Percentiles rank a stretch among this genome's conserved stretches.
phyloP scores from a whole-genome alignment of 1,140 invertebrate genomes.

The Nymphalis io region DNA sequence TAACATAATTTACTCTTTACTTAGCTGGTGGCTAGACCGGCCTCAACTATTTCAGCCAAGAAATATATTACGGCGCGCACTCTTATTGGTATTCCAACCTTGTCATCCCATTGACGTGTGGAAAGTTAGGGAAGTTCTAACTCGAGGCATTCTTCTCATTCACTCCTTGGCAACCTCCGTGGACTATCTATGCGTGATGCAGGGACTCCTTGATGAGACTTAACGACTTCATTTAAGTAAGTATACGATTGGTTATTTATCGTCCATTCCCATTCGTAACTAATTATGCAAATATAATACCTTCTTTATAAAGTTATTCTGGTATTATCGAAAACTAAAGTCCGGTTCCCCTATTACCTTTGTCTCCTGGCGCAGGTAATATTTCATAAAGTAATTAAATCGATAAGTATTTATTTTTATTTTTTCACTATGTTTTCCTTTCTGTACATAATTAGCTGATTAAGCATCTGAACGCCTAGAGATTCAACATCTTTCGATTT shows the following conservation, averaged over 20 bases:
- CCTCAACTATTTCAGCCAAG: slow-evolving; percentile 55
- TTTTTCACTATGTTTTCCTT: no score
- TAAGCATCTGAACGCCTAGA: no score
- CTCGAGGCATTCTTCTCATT: slow-evolving; percentile 61
- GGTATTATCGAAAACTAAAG: no score
- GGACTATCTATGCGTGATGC: slow-evolving; percentile 76
- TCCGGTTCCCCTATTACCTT: no score
- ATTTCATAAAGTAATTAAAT: no score
- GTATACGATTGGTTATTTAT: neutral
- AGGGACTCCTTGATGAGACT: slow-evolving; percentile 67
- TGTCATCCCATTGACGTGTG: slow-evolving; percentile 49
- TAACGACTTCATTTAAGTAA: slow-evolving; percentile 24
- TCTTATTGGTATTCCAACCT: slow-evolving; percentile 41
- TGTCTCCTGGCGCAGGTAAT: no score
- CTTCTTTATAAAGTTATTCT: no score
- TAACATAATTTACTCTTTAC: slow-evolving; percentile 27
- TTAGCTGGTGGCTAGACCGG: slow-evolving; percentile 61
- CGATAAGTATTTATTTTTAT: no score
- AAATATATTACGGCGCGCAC: slow-evolving; percentile 46
- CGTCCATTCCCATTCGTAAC: neutral
- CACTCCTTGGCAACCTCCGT: slow-evolving; percentile 75
- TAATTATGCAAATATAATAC: no score
- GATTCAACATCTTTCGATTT: no score
- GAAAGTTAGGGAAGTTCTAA: slow-evolving; percentile 70
- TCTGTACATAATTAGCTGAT: no score